Percentiles rank a stretch among this genome's conserved stretches.
Conservation (phyloP, 1,140 invertebrate genomes). For the Papilio xuthus region DNA sequence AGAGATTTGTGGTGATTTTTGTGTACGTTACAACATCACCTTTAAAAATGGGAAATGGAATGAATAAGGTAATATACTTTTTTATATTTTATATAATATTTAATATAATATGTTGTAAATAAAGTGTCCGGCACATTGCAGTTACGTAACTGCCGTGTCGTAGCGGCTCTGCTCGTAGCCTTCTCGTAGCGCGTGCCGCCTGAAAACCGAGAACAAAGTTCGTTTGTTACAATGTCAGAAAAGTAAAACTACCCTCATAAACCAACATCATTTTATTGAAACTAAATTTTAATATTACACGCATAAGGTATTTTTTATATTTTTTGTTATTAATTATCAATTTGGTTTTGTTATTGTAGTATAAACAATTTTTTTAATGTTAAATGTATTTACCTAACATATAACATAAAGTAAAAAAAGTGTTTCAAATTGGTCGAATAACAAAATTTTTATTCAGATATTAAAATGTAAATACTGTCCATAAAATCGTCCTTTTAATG, state of each 20-base stretch:
- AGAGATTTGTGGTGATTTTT: constrained; percentile 26
- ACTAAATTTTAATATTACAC: background rate
- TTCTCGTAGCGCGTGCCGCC: constrained; percentile 31
- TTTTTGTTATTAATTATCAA: too few relatives aligned
- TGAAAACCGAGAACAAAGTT: background rate
- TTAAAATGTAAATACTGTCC: too few relatives aligned
- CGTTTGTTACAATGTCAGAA: background rate
- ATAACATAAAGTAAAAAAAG: too few relatives aligned
- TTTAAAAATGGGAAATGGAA: constrained; percentile 88
- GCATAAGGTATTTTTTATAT: too few relatives aligned
- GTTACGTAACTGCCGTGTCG: constrained; percentile 68
- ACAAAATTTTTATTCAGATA: too few relatives aligned
- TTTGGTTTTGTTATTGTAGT: too few relatives aligned
- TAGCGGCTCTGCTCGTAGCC: constrained; percentile 59
- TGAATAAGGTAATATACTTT: constrained; percentile 85
- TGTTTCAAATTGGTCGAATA: too few relatives aligned
- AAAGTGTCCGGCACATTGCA: constrained; percentile 34
- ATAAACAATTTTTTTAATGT: too few relatives aligned
- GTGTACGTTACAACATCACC: constrained; percentile 43
- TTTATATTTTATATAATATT: constrained; percentile 16
- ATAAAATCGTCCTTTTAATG: background rate
- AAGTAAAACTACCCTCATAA: constrained; percentile 14
- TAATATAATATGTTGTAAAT: constrained; percentile 31
- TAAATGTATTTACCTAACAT: too few relatives aligned
- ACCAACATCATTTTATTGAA: background rate